phyloP scores from a whole-genome alignment of 2,888 invertebrate species.

The Creontiades dilutus region DNA sequence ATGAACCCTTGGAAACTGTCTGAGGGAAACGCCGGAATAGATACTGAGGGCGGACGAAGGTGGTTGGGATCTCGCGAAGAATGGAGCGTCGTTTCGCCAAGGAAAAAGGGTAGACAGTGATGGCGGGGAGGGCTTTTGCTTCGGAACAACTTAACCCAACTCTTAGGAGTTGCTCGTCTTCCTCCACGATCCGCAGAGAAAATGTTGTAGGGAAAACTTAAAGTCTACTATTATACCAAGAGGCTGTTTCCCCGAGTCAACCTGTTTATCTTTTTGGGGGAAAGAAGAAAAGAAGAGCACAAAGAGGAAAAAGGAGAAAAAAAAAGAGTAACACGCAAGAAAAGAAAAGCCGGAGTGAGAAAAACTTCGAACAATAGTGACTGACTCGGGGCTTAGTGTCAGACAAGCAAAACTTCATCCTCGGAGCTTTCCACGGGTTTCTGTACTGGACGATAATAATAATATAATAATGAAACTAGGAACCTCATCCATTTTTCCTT shows the following conservation, averaged over 20 bases:
- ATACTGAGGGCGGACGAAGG: background rate
- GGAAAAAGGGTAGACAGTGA: conserved; percentile 15
- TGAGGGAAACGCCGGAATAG: conserved; percentile 10
- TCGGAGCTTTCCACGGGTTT: background rate
- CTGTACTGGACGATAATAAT: conserved; percentile 2
- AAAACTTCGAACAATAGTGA: conserved; percentile 67
- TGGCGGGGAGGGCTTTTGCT: background rate
- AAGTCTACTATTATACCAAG: conserved; percentile 68
- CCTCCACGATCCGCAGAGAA: conserved; percentile 46
- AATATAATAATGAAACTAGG: background rate
- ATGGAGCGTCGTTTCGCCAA: conserved; percentile 25
- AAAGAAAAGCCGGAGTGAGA: conserved; percentile 13
- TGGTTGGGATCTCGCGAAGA: background rate
- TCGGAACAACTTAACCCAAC: conserved; percentile 59
- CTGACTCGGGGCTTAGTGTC: conserved; percentile 57
- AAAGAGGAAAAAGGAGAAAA: conserved; percentile 15
- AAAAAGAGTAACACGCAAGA: conserved; percentile 40
- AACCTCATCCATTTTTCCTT: background rate
- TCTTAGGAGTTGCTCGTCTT: conserved; percentile 46
- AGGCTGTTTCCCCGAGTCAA: conserved; percentile 56
- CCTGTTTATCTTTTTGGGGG: conserved; percentile 66
- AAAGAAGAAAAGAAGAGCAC: conserved; percentile 5
- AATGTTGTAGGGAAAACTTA: conserved; percentile 64
- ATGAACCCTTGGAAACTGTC: conserved; percentile 47
- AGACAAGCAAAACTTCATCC: conserved; percentile 50